Percentiles rank a stretch among this genome's conserved stretches.
Evolutionary conservation across 2,888 invertebrate genomes (phyloP).

Genomic region (Pollenia labialis): DNA sequence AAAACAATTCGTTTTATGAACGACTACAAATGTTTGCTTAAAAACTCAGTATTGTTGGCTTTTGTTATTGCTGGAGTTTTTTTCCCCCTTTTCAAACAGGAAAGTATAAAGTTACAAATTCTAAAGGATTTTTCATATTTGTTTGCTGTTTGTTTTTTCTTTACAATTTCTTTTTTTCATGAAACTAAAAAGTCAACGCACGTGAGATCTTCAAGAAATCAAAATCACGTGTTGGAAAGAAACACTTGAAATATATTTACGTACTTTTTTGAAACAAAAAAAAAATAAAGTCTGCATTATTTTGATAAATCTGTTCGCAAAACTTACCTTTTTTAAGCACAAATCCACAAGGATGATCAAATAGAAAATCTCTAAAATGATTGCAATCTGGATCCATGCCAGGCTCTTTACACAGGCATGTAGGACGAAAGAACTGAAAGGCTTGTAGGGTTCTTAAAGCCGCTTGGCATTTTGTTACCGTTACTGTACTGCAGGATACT

Average conservation of each 20-base stretch:
- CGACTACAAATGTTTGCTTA: background rate
- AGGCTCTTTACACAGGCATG: conserved; percentile 95
- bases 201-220: conserved; percentile 44
- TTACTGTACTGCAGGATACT: conserved; percentile 97
- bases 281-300: background rate
- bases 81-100: background rate
- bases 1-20: conserved; percentile 41
- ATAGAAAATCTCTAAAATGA: conserved; percentile 95
- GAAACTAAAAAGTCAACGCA: conserved; percentile 3
- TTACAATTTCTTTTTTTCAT: background rate
- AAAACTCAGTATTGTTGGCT: conserved; percentile 31
- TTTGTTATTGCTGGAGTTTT: conserved; percentile 3
- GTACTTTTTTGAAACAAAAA: background rate
- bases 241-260: conserved; percentile 1
- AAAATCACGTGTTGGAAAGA: conserved; percentile 26
- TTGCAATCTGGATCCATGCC: conserved; percentile 96
- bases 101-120: background rate
- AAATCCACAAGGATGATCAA: conserved; percentile 96
- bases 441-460: conserved; percentile 94
- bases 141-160: background rate
- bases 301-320: background rate
- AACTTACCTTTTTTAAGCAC: conserved; percentile 93
- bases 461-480: conserved; percentile 96
- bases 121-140: conserved; percentile 11
- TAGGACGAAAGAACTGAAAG: conserved; percentile 96